Conservation (phyloP, 2,113 vertebrate genomes). For the Sisor rabdophorus region DNA sequence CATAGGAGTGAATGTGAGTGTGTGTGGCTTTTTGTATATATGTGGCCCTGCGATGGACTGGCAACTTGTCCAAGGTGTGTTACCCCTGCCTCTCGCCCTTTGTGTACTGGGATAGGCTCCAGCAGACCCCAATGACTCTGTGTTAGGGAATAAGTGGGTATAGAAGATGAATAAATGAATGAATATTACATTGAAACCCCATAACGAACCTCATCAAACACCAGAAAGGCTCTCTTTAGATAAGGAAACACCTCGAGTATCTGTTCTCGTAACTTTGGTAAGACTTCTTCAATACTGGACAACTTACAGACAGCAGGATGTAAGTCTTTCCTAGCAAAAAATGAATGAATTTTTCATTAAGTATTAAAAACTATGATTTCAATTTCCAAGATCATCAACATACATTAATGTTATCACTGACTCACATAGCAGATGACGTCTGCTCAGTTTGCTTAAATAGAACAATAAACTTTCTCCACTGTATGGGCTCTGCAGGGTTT, state of each 20-base stretch:
- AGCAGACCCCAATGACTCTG: too few relatives aligned
- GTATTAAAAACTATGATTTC: background rate
- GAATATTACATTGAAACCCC: background rate
- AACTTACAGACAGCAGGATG: conserved; percentile 12
- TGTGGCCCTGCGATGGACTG: too few relatives aligned
- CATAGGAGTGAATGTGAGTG: too few relatives aligned
- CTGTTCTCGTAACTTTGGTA: conserved; percentile 58
- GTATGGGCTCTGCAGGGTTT: conserved; percentile 53
- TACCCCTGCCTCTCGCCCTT: too few relatives aligned
- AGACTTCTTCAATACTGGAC: conserved; percentile 40
- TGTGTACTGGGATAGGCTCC: too few relatives aligned
- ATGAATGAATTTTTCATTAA: background rate
- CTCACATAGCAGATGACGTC: conserved; percentile 46
- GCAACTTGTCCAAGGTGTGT: too few relatives aligned
- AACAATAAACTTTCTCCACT: conserved; percentile 63
- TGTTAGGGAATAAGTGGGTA: too few relatives aligned
- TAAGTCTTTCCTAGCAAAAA: conserved; percentile 34
- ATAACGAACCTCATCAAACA: conserved; percentile 49
- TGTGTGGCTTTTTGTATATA: too few relatives aligned
- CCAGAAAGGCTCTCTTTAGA: conserved; percentile 60
- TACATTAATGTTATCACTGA: background rate
- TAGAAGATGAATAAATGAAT: background rate
- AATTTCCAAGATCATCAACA: background rate
- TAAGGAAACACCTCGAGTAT: conserved; percentile 27
- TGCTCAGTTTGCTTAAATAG: conserved; percentile 37